Conservation (phyloP, 2,888 invertebrate species). For the Antheraea yamamai region DNA sequence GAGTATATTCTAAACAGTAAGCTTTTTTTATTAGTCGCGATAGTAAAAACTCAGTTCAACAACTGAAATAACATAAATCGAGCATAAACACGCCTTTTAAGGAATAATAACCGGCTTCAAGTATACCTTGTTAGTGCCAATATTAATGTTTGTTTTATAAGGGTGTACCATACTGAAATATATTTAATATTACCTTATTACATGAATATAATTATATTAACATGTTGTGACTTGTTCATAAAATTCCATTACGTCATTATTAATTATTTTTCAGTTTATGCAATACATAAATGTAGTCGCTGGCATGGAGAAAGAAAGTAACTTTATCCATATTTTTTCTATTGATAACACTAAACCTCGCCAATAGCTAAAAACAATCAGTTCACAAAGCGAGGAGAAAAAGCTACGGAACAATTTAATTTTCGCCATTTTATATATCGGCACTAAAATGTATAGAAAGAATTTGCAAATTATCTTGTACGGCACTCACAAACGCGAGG, state of each 20-base stretch:
- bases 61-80: neutral
- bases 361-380: too few relatives aligned
- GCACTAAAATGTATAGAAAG: neutral
- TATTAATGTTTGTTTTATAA: neutral
- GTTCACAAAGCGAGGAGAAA: too few relatives aligned
- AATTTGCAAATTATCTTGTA: neutral
- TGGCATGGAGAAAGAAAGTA: too few relatives aligned
- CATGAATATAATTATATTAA: neutral
- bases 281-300: too few relatives aligned
- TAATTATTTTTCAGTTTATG: too few relatives aligned
- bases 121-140: neutral
- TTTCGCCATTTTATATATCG: neutral
- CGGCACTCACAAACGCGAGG: neutral
- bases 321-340: neutral
- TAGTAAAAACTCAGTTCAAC: neutral
- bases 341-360: too few relatives aligned
- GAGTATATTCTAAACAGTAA: neutral
- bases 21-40: neutral
- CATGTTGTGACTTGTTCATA: neutral
- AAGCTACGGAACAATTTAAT: too few relatives aligned
- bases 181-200: neutral
- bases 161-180: neutral
- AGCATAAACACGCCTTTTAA: constrained; percentile 1
- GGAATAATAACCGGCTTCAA: neutral
- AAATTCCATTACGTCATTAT: too few relatives aligned